Evolutionary conservation across 92 coral and sea anemone genomes (phyloP).

Genomic region (Siderastrea siderea): DNA sequence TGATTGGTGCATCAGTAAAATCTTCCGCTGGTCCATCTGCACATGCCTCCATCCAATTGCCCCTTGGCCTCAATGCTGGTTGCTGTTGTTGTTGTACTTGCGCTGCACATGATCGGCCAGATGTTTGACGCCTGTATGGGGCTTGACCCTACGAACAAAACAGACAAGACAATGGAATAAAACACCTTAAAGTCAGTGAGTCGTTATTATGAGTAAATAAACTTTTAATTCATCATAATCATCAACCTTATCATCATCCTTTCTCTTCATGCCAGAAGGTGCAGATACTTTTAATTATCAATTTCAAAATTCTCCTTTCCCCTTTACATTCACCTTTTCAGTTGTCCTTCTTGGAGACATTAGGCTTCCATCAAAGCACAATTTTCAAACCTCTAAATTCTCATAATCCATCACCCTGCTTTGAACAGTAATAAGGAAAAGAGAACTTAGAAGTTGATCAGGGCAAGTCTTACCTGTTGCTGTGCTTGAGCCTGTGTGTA

Average conservation of each 20-base stretch:
- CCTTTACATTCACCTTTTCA: too few relatives aligned
- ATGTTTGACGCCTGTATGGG: slow-evolving; percentile 40
- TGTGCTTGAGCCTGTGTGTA: slow-evolving; percentile 33
- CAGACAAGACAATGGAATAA: neutral
- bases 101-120: slow-evolving; percentile 54
- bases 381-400: neutral
- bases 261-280: neutral
- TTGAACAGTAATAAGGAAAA: too few relatives aligned
- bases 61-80: slow-evolving; percentile 35
- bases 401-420: neutral
- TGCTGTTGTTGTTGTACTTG: slow-evolving; percentile 53
- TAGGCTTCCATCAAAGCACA: neutral
- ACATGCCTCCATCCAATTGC: slow-evolving; percentile 42
- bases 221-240: too few relatives aligned
- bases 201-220: neutral
- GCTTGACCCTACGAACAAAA: slow-evolving; percentile 32
- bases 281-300: too few relatives aligned
- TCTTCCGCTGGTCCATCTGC: slow-evolving; percentile 71
- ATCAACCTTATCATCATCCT: too few relatives aligned
- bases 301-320: too few relatives aligned
- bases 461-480: neutral
- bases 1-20: slow-evolving; percentile 44
- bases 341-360: too few relatives aligned
- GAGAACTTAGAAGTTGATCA: neutral
- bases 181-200: neutral